These are phyloP conservation scores for Araneus ventricosus DNA, from an alignment of 1,140 invertebrate genomes.

Conservation along the genomic window DNA sequence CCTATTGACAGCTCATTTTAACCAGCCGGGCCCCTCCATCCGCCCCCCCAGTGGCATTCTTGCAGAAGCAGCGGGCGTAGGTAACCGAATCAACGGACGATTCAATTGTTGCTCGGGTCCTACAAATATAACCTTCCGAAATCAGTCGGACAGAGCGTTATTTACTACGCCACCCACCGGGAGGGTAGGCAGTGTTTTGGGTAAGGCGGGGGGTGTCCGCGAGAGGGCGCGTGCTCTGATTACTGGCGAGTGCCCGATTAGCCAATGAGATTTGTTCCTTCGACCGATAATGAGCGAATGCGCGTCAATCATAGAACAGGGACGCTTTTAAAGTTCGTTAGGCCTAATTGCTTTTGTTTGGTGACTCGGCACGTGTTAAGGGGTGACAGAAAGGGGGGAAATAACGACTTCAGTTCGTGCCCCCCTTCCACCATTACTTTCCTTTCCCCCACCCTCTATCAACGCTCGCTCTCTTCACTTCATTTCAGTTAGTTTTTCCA, in stretches of 20 bases:
- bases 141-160: constrained; percentile 56
- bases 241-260: constrained; percentile 75
- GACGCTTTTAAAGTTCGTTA: constrained; percentile 75
- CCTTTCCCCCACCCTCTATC: background rate
- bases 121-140: constrained; percentile 44
- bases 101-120: constrained; percentile 63
- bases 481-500: constrained; percentile 53
- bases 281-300: constrained; percentile 72
- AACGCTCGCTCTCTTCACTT: constrained; percentile 70
- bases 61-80: constrained; percentile 19
- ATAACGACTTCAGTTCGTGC: constrained; percentile 38
- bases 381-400: constrained; percentile 44
- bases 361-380: constrained; percentile 73
- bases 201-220: background rate
- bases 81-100: constrained; percentile 60
- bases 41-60: background rate
- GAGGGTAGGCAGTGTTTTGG: background rate
- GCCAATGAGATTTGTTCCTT: constrained; percentile 75
- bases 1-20: constrained; percentile 71
- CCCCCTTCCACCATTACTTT: constrained; percentile 1
- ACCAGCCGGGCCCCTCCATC: constrained; percentile 9
- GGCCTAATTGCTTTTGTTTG: constrained; percentile 75
- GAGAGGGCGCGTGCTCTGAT: constrained; percentile 66
- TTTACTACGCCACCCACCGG: constrained; percentile 48
- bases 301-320: constrained; percentile 72